A percentile compares a stretch with the other conserved stretches of the same genome.
phyloP scores from a whole-genome alignment of 2,888 invertebrate genomes.

The Epiblema foenella region DNA sequence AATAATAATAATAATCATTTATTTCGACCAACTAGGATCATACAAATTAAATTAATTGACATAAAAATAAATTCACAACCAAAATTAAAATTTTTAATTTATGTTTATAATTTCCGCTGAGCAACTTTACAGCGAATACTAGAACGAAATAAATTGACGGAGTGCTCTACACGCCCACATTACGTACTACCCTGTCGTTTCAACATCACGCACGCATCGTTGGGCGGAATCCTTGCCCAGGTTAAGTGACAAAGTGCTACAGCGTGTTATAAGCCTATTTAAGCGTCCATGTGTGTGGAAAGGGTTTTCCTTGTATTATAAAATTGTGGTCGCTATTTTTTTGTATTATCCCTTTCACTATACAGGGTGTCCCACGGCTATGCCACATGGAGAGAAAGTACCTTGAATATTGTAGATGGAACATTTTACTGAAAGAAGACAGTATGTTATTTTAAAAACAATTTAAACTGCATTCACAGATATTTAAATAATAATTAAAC shows the following conservation, averaged over 20 bases:
- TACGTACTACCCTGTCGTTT: conserved; percentile 14
- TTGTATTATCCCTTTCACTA: not conserved
- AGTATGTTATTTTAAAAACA: too few species aligned
- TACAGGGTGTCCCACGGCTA: too few species aligned
- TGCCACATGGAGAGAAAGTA: too few species aligned
- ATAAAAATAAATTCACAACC: too few species aligned
- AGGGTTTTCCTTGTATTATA: not conserved
- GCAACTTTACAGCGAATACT: not conserved
- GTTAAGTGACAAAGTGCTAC: conserved; percentile 10
- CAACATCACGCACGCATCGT: conserved; percentile 4
- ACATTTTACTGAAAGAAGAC: too few species aligned
- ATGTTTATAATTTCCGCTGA: not conserved
- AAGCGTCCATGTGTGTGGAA: not conserved
- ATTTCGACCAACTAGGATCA: too few species aligned
- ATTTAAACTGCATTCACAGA: too few species aligned
- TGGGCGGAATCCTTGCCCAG: not conserved
- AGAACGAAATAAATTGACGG: not conserved
- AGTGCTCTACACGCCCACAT: conserved; percentile 3
- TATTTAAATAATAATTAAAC: too few species aligned
- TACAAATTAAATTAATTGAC: too few species aligned
- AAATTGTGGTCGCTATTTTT: not conserved
- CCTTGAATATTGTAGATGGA: too few species aligned
- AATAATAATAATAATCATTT: too few species aligned
- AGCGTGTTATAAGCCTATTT: conserved; percentile 11
- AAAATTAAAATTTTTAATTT: too few species aligned